These are phyloP conservation scores for Festucalex cinctus DNA, from an alignment of 2,113 vertebrate species.

Conservation along the genomic window DNA sequence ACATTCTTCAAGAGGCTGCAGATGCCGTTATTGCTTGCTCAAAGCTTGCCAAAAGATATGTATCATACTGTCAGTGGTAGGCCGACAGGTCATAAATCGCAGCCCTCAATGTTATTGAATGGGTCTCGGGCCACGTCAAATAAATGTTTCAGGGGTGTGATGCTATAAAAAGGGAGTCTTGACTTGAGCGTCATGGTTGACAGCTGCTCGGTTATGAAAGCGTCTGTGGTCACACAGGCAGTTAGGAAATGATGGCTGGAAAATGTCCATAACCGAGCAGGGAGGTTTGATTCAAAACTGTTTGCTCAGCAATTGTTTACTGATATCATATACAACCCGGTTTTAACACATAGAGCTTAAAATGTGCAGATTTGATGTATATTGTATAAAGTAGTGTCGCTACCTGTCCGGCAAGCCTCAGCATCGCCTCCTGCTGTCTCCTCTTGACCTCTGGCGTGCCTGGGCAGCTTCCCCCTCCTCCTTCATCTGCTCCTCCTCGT, in stretches of 20 bases:
- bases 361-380: too few relatives aligned
- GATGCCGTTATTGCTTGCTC: not conserved
- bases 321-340: too few relatives aligned
- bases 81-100: not conserved
- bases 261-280: not conserved
- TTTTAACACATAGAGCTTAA: too few relatives aligned
- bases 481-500: slow-evolving; percentile 33
- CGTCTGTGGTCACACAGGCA: not conserved
- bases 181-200: not conserved
- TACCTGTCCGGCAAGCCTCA: slow-evolving; percentile 89
- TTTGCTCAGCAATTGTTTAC: too few relatives aligned
- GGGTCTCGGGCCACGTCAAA: not conserved
- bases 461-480: slow-evolving; percentile 83
- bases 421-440: slow-evolving; percentile 87
- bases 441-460: slow-evolving; percentile 91
- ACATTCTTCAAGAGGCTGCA: not conserved
- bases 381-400: not conserved
- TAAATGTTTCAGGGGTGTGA: not conserved
- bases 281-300: not conserved
- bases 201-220: not conserved
- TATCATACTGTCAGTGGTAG: not conserved
- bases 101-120: not conserved
- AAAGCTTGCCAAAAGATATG: not conserved
- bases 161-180: not conserved
- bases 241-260: not conserved